Evolutionary conservation across 2,888 invertebrate genomes (phyloP).

Genomic region (Abrostola tripartita): DNA sequence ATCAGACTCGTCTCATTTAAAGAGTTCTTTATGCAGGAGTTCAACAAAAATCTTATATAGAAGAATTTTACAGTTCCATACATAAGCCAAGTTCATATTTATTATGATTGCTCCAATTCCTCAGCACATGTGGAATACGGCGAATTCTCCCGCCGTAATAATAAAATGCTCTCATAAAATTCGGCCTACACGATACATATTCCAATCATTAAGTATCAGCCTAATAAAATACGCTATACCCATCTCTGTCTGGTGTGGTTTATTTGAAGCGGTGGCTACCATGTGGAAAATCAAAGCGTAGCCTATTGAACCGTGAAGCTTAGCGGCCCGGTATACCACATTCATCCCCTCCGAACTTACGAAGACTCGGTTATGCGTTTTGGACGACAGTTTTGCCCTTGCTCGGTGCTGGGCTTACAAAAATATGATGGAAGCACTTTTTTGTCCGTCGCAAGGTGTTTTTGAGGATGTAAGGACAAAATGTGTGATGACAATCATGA

Average conservation of each 20-base stretch:
- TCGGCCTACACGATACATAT: conserved; percentile 1
- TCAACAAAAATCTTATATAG: too few relatives aligned
- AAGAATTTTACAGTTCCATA: too few relatives aligned
- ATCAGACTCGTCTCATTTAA: too few relatives aligned
- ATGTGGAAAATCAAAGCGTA: conserved; percentile 61
- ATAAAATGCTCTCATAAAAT: background rate
- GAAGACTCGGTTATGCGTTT: conserved; percentile 6
- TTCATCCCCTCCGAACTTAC: conserved; percentile 3
- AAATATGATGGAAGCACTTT: too few relatives aligned
- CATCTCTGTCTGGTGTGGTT: conserved; percentile 52
- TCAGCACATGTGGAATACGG: too few relatives aligned
- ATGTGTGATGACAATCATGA: too few relatives aligned
- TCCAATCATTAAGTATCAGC: conserved; percentile 5
- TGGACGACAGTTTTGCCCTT: conserved; percentile 7
- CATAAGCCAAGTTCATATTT: too few relatives aligned
- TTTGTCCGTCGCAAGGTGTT: too few relatives aligned
- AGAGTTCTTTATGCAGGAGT: too few relatives aligned
- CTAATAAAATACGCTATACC: conserved; percentile 33
- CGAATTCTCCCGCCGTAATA: background rate
- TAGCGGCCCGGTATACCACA: conserved; percentile 47
- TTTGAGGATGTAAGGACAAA: too few relatives aligned
- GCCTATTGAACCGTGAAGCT: conserved; percentile 56
- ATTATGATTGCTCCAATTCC: too few relatives aligned
- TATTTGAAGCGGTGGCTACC: conserved; percentile 57
- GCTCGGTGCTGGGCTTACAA: background rate